Evolutionary conservation across 2,113 vertebrate species (phyloP), one percentile per base, ranked within the genome.

Genomic region (Psettodes erumei): DNA sequence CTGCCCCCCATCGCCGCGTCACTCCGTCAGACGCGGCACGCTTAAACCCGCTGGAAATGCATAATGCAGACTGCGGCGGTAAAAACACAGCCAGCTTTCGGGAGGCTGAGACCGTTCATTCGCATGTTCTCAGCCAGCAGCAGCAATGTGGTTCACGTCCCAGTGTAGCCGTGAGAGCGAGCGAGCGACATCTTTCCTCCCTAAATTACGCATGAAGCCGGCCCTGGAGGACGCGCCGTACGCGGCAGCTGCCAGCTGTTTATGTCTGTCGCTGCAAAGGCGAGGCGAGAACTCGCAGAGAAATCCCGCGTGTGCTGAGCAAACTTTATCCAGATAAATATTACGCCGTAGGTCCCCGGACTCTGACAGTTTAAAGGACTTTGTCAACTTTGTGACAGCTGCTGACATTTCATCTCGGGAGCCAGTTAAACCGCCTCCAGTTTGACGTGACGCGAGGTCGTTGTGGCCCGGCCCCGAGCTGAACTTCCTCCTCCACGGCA

Each of bases 121-220:
- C 45, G 11, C 38, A 15, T 19, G 3, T 71, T 50, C 62, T 33
- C 42, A 75, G 85, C 82, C 80, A 87, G 69, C 51, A 48, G 54
- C 11, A 61, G 58, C 77, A 80, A 75, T 74, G 67, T 75, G 82
- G 69, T 82, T 85, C 37, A 32, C 62, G 47, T 80, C 65, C 71
- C 75, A 69, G 51, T 51, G 54, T 51, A 75, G 42, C 60, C 73
- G 37, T 54, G 65, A 79, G 18, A 78, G 74, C 33, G 77, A 79
- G 81, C 55, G 50, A 79, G 71, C 69, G 54, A 72, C 72, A 77
- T 71, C 60, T 70, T 83, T 80, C 50, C 74, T 81, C 69, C 58
- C 71, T 21, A 28, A 77, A 78, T 28, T 45, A 58, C 53, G 75
- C 70, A 37, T 48, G 51, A 30, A 77, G 83, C 68, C 83, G 77